Evolutionary conservation across 2,797 vertebrate genomes (phyloP), one percentile per base, ranked within the genome.

Genomic region (Sebastes oblongus): DNA sequence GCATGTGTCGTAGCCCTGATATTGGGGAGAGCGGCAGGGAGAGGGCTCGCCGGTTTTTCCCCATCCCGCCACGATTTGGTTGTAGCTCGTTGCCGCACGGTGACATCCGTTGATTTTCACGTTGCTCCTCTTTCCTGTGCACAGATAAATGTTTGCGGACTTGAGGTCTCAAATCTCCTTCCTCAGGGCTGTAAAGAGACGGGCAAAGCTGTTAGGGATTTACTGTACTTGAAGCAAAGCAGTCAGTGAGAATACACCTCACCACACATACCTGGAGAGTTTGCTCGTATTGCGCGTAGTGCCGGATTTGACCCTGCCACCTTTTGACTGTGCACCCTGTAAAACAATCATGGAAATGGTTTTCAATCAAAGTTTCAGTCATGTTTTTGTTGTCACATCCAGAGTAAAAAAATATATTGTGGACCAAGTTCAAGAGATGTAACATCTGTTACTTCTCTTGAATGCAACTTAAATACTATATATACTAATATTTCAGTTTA

Each of bases 1-100:
- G 84, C 76, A 93, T 78, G 50, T 95, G 94, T 59, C 93, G 92
- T 36, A 95, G 91, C 46, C 93, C 91, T 30, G 94, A 86, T 86
- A 95, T 93, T 0, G 95, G 94, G 36, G 95, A 92, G 34, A 96
- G 93, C 7, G 95, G 96, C 59, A 96, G 89, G 27, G 96, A 96
- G 22, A 96, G 93, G 27, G 91, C 93, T 30, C 91, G 89, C 0
- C 95, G 94, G 71, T 91, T 96, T 62, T 92, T 95, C 39, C 94
- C 94, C 84, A 87, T 87, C 29, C 83, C 93, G 12, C 85, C 83
- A 2, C 89, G 91, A 71, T 88, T 93, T 29, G 75, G 91, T 7
- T 83, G 87, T 3, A 83, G 69, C 77, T 93, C 93, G 5, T 13
- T 75, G 82, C 87, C 83, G 84, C 90, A 89, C 5, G 73, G 87